Conservation (phyloP, 2,113 vertebrate species). For the Onychorhynchus coronatus region DNA sequence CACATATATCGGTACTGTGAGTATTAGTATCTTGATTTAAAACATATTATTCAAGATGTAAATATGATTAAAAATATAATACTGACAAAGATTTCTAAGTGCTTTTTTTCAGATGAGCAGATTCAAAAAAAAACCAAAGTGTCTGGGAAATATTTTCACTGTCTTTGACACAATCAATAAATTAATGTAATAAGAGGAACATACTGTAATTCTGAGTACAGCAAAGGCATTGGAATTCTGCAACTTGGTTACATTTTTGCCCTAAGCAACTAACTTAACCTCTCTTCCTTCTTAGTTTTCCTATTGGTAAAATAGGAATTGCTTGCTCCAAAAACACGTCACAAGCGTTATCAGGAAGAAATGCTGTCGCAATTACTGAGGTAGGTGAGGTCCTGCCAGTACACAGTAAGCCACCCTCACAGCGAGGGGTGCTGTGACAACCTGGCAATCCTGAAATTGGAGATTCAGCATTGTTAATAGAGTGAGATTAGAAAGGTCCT, state of each 20-base stretch:
- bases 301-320: not conserved
- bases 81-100: not conserved
- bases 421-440: accelerated
- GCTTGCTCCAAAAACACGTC: not conserved
- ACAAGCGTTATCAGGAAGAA: not conserved
- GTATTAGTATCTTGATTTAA: not conserved
- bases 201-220: not conserved
- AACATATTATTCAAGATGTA: not conserved
- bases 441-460: not conserved
- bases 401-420: not conserved
- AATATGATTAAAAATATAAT: not conserved
- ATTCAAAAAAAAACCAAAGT: not conserved
- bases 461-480: not conserved
- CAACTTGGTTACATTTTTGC: not conserved
- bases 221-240: not conserved
- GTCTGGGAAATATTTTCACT: not conserved
- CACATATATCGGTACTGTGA: not conserved
- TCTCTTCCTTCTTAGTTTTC: not conserved
- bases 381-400: not conserved
- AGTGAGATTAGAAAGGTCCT: not conserved
- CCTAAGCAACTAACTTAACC: not conserved
- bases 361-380: not conserved
- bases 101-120: not conserved
- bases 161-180: not conserved
- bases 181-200: not conserved